Base-by-base conservation (phyloP, 2,888 invertebrate genomes). In the Colletes collaris region DNA sequence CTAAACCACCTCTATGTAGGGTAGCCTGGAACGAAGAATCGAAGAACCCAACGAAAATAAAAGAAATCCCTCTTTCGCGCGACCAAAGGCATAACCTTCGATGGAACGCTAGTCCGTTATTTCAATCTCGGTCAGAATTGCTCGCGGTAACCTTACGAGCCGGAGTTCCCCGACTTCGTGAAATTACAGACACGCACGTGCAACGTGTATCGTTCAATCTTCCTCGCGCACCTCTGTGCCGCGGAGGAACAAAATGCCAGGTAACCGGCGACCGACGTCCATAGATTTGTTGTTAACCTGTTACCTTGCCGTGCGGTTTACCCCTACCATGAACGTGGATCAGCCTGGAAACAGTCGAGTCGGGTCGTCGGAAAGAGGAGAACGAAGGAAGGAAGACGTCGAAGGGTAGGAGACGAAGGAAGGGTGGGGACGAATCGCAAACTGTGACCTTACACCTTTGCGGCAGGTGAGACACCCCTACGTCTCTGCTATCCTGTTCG, bases 401-500 rank as follows among this genome's bases (percentile, higher is more conserved):
- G 52, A 35, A 69, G 59, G 63, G 56, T 35, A 65, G 55, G 59
- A 52, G 76, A 53, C 50, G 35, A 66, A 35, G 19, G 49, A 13
- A 72, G 69, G 58, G 76, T 66, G 71, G 76, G 78, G 63, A 53
- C 7, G 40, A 19, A 16, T 19, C 56, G 80, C 70, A 65, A 83
- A 82, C 77, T 78, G 82, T 75, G 85, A 89, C 89, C 87, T 85
- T 87, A 83, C 76, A 87, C 84, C 83, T 83, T 77, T 35, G 52
- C 58, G 16, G 40, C 81, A 81, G 84, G 82, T 81, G 70, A 6
- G 69, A 87, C 87, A 82, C 84, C 83, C 86, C 86, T 56, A 53
- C 63, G 56, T 56, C 64, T 67, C 86, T 91, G 91, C 72, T 89
- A 84, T 76, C 90, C 90, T 91, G 91, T 87, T 91, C 88, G 85